These are phyloP conservation scores for Gymnosoma rotundatum DNA, from an alignment of 2,888 invertebrate species.

Conservation along the genomic window DNA sequence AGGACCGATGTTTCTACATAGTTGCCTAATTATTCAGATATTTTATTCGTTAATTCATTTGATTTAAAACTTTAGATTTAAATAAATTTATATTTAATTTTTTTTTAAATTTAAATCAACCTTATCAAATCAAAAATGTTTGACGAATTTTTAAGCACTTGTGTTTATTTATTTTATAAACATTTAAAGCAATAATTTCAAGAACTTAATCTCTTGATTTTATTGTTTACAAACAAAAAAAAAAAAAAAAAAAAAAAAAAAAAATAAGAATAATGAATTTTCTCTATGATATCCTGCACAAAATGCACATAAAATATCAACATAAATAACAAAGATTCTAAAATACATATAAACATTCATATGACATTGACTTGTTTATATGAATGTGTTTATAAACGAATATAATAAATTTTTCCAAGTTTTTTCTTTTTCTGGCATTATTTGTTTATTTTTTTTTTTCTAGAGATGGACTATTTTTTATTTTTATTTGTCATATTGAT, in stretches of 20 bases:
- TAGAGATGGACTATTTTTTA: constrained; percentile 31
- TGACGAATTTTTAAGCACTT: neutral
- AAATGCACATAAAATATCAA: constrained; percentile 22
- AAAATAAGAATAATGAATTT: no score
- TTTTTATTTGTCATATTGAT: constrained; percentile 55
- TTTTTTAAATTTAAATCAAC: neutral
- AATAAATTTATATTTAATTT: no score
- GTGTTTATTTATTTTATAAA: constrained; percentile 24
- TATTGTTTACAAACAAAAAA: constrained; percentile 12
- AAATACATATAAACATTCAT: no score
- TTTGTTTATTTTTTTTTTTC: constrained; percentile 28
- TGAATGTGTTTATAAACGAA: constrained; percentile 4
- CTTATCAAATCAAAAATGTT: no score
- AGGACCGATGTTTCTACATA: no score
- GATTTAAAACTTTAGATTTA: no score
- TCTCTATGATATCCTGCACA: constrained; percentile 25
- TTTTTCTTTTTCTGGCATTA: no score
- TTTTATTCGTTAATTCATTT: no score
- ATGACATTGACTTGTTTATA: constrained; percentile 4
- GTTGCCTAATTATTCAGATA: no score
- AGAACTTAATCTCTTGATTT: constrained; percentile 45
- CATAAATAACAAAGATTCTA: neutral
- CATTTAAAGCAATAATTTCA: constrained; percentile 47
- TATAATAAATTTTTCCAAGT: neutral
- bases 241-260: neutral